Evolutionary conservation across 2,797 vertebrate species (phyloP).

Genomic region (Nyctalus aviator): DNA sequence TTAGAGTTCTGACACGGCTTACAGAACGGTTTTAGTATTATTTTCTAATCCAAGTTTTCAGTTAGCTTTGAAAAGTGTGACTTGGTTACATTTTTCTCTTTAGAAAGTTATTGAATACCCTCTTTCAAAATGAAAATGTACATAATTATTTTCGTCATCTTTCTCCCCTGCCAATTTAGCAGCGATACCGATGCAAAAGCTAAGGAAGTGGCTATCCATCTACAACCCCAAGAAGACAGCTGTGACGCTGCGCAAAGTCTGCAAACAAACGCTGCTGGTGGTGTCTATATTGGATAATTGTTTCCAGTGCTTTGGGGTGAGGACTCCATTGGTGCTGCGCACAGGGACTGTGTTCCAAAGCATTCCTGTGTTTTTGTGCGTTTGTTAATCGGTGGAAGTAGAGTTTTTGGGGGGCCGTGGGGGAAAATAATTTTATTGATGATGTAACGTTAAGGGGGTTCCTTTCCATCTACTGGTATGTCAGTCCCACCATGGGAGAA

Average conservation of each 20-base stretch:
- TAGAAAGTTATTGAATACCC: not conserved
- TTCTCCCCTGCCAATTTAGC: slow-evolving; percentile 42
- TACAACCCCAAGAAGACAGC: not conserved
- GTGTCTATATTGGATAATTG: not conserved
- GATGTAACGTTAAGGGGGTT: not conserved
- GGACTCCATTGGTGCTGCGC: not conserved
- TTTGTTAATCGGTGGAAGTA: not conserved
- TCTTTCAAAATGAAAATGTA: slow-evolving; percentile 13
- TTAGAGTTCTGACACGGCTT: not conserved
- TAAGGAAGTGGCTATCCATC: slow-evolving; percentile 32
- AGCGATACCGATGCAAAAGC: not conserved
- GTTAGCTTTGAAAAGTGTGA: not conserved
- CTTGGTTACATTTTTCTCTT: not conserved
- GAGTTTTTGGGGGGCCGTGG: not conserved
- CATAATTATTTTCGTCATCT: not conserved
- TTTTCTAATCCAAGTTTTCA: not conserved
- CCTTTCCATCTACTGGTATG: not conserved
- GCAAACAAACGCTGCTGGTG: not conserved
- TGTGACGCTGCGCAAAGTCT: not conserved
- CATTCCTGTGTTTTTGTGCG: not conserved
- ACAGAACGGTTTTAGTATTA: not conserved
- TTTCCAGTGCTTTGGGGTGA: not conserved
- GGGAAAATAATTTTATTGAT: not conserved
- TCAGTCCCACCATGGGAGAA: not conserved
- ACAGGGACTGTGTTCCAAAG: not conserved